phyloP scores from a whole-genome alignment of 2,797 vertebrate species.

The Myiothlypis chrysogaster region DNA sequence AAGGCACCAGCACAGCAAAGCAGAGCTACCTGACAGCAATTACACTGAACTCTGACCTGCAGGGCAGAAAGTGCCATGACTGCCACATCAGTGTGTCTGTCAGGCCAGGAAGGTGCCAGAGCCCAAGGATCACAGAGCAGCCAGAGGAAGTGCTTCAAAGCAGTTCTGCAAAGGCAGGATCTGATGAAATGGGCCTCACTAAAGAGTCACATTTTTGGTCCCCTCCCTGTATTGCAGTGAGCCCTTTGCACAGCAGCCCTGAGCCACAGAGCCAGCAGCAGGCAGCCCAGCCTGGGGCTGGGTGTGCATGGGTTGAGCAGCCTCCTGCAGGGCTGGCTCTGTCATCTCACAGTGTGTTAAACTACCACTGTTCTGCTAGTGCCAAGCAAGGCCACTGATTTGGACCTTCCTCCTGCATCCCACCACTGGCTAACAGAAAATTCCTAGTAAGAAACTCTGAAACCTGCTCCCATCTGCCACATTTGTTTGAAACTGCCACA shows the following conservation, averaged over 20 bases:
- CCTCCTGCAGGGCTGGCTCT: not conserved
- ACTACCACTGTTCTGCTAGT: not conserved
- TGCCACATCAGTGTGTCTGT: not conserved
- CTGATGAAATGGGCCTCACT: not conserved
- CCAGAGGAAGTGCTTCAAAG: not conserved
- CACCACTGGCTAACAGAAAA: not conserved
- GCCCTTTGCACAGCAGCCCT: not conserved
- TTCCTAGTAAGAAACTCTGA: not conserved
- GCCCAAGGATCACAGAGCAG: not conserved
- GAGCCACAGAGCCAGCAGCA: not conserved
- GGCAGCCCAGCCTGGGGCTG: rapidly evolving
- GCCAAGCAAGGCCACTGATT: not conserved
- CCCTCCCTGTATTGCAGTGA: not conserved
- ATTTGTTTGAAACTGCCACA: not conserved
- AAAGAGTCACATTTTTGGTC: not conserved
- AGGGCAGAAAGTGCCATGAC: not conserved
- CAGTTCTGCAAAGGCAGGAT: not conserved
- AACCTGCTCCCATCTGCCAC: not conserved
- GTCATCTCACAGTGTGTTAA: not conserved
- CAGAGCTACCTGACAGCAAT: not conserved
- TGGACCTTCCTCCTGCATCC: not conserved
- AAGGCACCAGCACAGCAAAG: not conserved
- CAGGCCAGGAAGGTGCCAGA: not conserved
- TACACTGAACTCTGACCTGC: not conserved
- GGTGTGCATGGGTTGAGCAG: not conserved